phyloP scores from a whole-genome alignment of 2,888 invertebrate species.

The Cheiracanthium punctorium region DNA sequence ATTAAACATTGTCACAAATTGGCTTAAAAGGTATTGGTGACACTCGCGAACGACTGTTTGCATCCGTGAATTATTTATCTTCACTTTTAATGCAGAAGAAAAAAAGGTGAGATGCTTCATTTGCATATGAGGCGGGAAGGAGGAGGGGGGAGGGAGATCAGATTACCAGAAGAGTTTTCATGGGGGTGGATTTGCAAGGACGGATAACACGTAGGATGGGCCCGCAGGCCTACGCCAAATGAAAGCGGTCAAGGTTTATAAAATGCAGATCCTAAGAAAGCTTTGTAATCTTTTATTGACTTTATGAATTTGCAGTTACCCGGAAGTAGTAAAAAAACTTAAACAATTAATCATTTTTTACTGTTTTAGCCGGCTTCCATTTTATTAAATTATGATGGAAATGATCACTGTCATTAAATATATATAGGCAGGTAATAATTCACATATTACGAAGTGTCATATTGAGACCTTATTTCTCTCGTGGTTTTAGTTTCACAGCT shows the following conservation, averaged over 20 bases:
- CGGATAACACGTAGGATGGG: constrained; percentile 43
- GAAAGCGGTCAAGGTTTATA: constrained; percentile 63
- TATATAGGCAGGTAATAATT: too few species aligned
- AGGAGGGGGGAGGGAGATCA: constrained; percentile 9
- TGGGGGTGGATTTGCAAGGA: constrained; percentile 59
- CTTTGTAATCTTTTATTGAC: not conserved
- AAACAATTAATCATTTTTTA: not conserved
- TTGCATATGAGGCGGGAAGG: constrained; percentile 50
- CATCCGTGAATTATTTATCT: not conserved
- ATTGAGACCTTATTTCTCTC: too few species aligned
- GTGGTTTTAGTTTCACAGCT: too few species aligned
- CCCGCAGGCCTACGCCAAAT: constrained; percentile 29
- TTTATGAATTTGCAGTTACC: not conserved
- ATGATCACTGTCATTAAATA: too few species aligned
- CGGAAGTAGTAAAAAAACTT: not conserved
- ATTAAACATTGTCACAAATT: not conserved
- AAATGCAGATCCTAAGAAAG: not conserved
- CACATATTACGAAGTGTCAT: too few species aligned
- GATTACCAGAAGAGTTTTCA: constrained; percentile 25
- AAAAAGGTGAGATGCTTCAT: constrained; percentile 31
- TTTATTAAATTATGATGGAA: too few species aligned
- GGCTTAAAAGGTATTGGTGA: not conserved
- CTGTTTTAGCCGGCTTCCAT: too few species aligned
- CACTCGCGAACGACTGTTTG: not conserved
- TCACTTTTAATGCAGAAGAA: not conserved